Conservation (phyloP, 1,140 invertebrate genomes). For the Nebria ingens region DNA sequence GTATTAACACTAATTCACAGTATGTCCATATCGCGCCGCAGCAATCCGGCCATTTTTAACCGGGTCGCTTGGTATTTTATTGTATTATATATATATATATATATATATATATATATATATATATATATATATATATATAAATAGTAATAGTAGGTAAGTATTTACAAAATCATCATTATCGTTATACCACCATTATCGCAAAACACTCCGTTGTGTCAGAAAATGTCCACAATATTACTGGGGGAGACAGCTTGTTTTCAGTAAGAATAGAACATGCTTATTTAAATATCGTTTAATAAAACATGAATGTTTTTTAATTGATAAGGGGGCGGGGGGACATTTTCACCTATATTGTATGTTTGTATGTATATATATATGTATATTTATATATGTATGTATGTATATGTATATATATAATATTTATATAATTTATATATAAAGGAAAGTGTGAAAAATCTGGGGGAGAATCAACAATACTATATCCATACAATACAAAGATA, state of each 20-base stretch:
- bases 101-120: too few relatives aligned
- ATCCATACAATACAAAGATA: background rate
- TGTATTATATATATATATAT: background rate
- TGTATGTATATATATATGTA: background rate
- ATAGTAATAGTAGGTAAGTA: slow-evolving; percentile 16
- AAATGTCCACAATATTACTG: background rate
- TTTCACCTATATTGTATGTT: slow-evolving; percentile 3
- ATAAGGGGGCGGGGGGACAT: background rate
- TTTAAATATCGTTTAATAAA: background rate
- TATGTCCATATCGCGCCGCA: slow-evolving; percentile 14
- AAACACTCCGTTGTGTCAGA: background rate
- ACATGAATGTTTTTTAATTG: background rate
- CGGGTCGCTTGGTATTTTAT: background rate
- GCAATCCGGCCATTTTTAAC: background rate
- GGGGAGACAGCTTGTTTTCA: background rate
- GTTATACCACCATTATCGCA: slow-evolving; percentile 7
- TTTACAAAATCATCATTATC: slow-evolving; percentile 20
- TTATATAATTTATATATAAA: slow-evolving; percentile 5
- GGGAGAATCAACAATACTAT: background rate
- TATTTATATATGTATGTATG: slow-evolving; percentile 1
- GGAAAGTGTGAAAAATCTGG: background rate
- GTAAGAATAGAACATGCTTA: background rate
- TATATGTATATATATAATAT: background rate
- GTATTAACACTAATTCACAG: slow-evolving; percentile 20
- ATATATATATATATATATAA: slow-evolving; percentile 2